These are phyloP conservation scores for Colistium nudipinnis DNA, from an alignment of 2,113 vertebrate species.

Conservation along the genomic window DNA sequence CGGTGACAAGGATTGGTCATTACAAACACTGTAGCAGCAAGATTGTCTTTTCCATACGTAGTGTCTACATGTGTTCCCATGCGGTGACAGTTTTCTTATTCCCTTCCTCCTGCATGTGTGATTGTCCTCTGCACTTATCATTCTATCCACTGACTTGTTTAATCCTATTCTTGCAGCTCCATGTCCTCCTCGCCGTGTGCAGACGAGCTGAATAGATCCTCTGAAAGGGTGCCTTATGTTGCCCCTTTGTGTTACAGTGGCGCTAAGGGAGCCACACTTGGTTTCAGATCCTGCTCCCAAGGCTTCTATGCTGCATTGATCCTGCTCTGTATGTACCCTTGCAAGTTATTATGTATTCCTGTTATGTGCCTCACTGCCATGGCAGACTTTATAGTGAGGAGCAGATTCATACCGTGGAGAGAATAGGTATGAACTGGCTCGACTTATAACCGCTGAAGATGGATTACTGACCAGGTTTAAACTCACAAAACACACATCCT, in stretches of 20 bases:
- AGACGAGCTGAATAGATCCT: slow-evolving; percentile 24
- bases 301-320: slow-evolving; percentile 51
- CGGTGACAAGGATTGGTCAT: slow-evolving; percentile 40
- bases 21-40: slow-evolving; percentile 8
- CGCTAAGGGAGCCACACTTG: slow-evolving; percentile 37
- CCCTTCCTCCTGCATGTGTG: neutral
- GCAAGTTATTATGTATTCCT: slow-evolving; percentile 49
- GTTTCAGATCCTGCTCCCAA: slow-evolving; percentile 48
- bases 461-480: slow-evolving; percentile 5
- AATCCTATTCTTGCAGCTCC: slow-evolving; percentile 6
- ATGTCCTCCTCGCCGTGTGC: slow-evolving; percentile 5
- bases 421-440: slow-evolving; percentile 33
- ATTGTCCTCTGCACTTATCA: slow-evolving; percentile 17
- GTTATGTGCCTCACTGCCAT: slow-evolving; percentile 39
- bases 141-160: slow-evolving; percentile 24
- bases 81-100: slow-evolving; percentile 29
- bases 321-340: slow-evolving; percentile 42
- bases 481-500: neutral
- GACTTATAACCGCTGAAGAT: slow-evolving; percentile 28
- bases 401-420: slow-evolving; percentile 23
- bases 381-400: slow-evolving; percentile 18
- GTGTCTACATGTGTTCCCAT: slow-evolving; percentile 10
- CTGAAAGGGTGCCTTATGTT: slow-evolving; percentile 39
- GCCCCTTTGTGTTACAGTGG: slow-evolving; percentile 30
- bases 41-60: slow-evolving; percentile 26